A percentile compares a stretch with the other conserved stretches of the same genome.
phyloP scores from a whole-genome alignment of 2,888 invertebrate species.

The Caenorhabditis becei region DNA sequence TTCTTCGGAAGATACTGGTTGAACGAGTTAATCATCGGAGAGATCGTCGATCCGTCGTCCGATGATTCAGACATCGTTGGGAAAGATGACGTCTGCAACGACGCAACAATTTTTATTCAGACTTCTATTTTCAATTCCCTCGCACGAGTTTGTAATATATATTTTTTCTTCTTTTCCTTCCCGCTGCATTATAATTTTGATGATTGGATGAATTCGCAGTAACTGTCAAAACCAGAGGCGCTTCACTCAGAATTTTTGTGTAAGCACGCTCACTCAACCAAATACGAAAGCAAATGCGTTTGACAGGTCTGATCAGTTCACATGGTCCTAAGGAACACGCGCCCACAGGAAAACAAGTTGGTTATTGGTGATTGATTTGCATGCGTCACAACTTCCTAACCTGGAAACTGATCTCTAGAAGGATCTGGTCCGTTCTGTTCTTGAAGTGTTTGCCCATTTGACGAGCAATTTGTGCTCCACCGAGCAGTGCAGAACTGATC shows the following conservation, averaged over 20 bases:
- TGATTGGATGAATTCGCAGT: constrained; percentile 23
- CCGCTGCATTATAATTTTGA: constrained; percentile 26
- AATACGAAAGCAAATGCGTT: constrained; percentile 32
- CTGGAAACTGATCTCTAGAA: constrained; percentile 79
- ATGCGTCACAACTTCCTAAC: constrained; percentile 51
- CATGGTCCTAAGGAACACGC: constrained; percentile 21
- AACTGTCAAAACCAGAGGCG: constrained; percentile 46
- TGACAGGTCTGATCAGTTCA: constrained; percentile 50
- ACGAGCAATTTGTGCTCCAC: constrained; percentile 78
- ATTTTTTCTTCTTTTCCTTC: constrained; percentile 3
- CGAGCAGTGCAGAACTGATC: constrained; percentile 79
- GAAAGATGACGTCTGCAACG: constrained; percentile 79
- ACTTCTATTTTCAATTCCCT: not conserved
- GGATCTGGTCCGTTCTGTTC: constrained; percentile 77
- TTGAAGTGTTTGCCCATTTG: constrained; percentile 80
- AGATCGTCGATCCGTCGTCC: constrained; percentile 69
- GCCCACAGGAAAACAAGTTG: constrained; percentile 18
- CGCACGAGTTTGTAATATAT: not conserved
- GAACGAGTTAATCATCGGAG: constrained; percentile 63
- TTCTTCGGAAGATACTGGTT: constrained; percentile 58
- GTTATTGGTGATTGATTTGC: constrained; percentile 51
- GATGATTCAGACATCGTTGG: constrained; percentile 76
- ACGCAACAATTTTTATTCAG: not conserved
- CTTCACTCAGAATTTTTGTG: constrained; percentile 4
- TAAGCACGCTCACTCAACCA: constrained; percentile 25